Percentiles rank a stretch among this genome's conserved stretches.
Evolutionary conservation across 2,888 invertebrate genomes (phyloP).

Genomic region (Drosophila kambysellisi): DNA sequence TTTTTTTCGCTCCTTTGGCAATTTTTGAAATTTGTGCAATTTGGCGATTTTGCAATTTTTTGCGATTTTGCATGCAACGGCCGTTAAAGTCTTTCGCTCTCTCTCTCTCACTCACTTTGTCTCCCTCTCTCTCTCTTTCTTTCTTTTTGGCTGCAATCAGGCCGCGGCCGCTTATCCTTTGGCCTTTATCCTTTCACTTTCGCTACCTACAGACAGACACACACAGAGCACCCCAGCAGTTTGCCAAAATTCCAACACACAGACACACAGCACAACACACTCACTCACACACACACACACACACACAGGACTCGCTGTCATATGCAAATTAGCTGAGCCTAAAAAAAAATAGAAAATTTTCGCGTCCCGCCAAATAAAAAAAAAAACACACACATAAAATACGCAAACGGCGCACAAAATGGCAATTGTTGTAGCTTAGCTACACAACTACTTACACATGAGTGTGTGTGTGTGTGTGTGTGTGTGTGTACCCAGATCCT

Average conservation of each 20-base stretch:
- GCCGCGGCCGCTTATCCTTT: conserved; percentile 63
- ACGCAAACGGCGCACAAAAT: conserved; percentile 66
- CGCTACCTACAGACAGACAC: conserved; percentile 61
- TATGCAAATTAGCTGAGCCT: conserved; percentile 73
- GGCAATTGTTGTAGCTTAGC: conserved; percentile 61
- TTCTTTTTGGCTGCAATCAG: conserved; percentile 42
- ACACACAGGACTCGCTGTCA: conserved; percentile 52
- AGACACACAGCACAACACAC: conserved; percentile 34
- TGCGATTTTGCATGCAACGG: conserved; percentile 70
- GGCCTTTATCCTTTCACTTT: conserved; percentile 75
- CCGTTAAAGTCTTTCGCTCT: conserved; percentile 52
- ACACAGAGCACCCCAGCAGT: conserved; percentile 47
- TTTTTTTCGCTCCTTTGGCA: conserved; percentile 37
- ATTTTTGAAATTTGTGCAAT: conserved; percentile 58
- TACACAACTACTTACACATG: conserved; percentile 12
- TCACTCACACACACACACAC: conserved; percentile 22
- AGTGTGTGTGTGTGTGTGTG: no score
- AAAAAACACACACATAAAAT: conserved; percentile 36
- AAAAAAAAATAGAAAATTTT: conserved; percentile 44
- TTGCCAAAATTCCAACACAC: conserved; percentile 75
- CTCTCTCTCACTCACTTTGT: background rate
- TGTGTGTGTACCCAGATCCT: conserved; percentile 8
- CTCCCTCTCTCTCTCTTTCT: background rate
- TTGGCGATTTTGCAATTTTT: conserved; percentile 65
- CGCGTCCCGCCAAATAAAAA: conserved; percentile 67